These are phyloP conservation scores for Anas platyrhynchos DNA, from an alignment of 2,113 vertebrate genomes.

Conservation along the genomic window DNA sequence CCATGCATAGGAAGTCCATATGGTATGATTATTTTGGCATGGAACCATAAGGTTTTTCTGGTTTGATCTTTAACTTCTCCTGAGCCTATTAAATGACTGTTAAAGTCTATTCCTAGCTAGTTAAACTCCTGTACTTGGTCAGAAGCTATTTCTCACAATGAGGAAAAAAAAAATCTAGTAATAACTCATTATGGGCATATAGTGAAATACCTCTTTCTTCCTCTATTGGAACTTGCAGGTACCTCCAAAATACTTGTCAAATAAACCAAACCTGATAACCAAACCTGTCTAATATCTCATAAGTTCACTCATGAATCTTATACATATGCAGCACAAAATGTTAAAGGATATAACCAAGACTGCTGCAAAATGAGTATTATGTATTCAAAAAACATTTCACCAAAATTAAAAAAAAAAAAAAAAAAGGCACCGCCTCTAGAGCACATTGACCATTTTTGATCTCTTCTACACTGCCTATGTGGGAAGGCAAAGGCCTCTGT, in stretches of 20 bases:
- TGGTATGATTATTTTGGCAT: background rate
- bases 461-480: background rate
- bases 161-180: background rate
- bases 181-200: background rate
- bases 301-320: background rate
- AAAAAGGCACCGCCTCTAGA: background rate
- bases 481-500: background rate
- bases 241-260: background rate
- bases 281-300: background rate
- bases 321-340: background rate
- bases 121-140: constrained; percentile 33
- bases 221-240: background rate
- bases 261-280: background rate
- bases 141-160: background rate
- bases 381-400: background rate
- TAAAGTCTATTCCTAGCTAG: constrained; percentile 29
- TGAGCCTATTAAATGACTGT: constrained; percentile 27
- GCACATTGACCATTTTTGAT: background rate
- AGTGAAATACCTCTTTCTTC: background rate
- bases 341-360: background rate
- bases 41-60: background rate
- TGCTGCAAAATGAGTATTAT: background rate
- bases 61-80: constrained; percentile 34
- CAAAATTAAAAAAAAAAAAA: background rate
- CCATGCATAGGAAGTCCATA: background rate